Base-by-base conservation (phyloP, 2,888 invertebrate genomes). In the Pseudococcus jackbeardsleyi region DNA sequence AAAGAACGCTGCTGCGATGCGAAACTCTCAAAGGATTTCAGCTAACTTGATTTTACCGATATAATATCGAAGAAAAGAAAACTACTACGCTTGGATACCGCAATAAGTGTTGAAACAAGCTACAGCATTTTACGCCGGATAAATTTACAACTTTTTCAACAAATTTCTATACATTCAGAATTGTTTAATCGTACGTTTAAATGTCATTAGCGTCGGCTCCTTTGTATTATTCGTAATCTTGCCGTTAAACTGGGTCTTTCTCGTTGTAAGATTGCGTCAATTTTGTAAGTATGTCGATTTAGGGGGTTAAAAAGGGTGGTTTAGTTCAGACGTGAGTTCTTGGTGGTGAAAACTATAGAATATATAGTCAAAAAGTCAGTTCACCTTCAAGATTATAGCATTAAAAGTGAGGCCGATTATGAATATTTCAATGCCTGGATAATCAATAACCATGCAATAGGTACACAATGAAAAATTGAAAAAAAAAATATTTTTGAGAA, bases 21-120 rank as follows among this genome's bases (percentile, higher is more conserved):
- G 42, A 42, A 79, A 79, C n/a, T 79, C 79, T 79, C 79, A 79
- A 79, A 79, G 79, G 79, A 79, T 79, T 79, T 79, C 79, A 79
- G 79, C 79, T 79, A 79, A 79, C 79, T 79, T 79, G 79, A 79
- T 79, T 79, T 79, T 79, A 79, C 79, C 79, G 79, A 79, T 79
- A 79, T 79, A 79, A 79, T 79, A 79, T 79, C 79, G 79, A 42
- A 79, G 79, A 79, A 79, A 79, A 79, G 79, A 42, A 79, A 79
- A 79, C 79, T 72, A 59, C 72, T 17, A 39, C 79, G 79, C 42
- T 79, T 46, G 42, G 79, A 42, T 79, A 79, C 79, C 79, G 79
- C 79, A 79, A 79, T 79, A 79, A 79, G 79, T 79, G 79, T 79
- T 79, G 79, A 79, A 79, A 79, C 79, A 79, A 42, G 79, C 72